Conservation (phyloP, 2,888 invertebrate species). For the Icerya purchasi region DNA sequence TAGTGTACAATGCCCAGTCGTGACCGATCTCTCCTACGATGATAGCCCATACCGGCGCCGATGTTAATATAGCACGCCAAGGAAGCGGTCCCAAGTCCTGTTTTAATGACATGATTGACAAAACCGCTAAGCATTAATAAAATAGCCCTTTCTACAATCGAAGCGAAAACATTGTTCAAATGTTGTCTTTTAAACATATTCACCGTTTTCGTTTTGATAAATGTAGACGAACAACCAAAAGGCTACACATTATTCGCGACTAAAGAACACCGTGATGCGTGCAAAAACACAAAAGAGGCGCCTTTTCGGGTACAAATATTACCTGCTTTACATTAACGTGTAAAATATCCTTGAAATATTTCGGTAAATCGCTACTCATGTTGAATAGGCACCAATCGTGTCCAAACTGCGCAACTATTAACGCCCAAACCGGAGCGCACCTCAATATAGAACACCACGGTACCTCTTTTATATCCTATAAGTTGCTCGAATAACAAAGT, state of each 20-base stretch:
- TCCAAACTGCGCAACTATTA: background rate
- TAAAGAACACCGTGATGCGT: too few relatives aligned
- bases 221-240: too few relatives aligned
- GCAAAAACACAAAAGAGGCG: too few relatives aligned
- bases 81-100: constrained; percentile 39
- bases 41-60: constrained; percentile 26
- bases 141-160: too few relatives aligned
- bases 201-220: too few relatives aligned
- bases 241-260: too few relatives aligned
- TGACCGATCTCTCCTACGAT: constrained; percentile 28
- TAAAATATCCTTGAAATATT: background rate
- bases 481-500: too few relatives aligned
- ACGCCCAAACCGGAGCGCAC: background rate
- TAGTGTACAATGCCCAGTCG: constrained; percentile 48
- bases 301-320: too few relatives aligned
- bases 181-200: too few relatives aligned
- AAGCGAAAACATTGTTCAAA: too few relatives aligned
- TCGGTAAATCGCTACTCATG: background rate
- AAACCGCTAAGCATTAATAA: too few relatives aligned
- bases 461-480: background rate
- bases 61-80: constrained; percentile 44
- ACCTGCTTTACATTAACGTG: background rate
- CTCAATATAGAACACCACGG: background rate
- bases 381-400: background rate
- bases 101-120: constrained; percentile 15